These are phyloP conservation scores for Seira ritae DNA, from an alignment of 2,888 invertebrate species.

Conservation along the genomic window DNA sequence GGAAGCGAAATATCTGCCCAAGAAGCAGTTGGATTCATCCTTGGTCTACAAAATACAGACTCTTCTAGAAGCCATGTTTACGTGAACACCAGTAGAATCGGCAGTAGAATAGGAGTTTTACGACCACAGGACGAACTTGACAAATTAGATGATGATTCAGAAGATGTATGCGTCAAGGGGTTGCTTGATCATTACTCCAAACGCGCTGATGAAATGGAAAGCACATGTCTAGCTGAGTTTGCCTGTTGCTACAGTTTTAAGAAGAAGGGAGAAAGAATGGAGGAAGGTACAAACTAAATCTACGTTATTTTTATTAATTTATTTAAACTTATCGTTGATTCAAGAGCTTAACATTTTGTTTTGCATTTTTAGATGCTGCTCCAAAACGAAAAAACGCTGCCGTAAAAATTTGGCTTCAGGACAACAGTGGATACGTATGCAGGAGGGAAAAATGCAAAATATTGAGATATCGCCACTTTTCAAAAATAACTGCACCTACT, in stretches of 20 bases:
- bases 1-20: slow-evolving; percentile 71
- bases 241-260: slow-evolving; percentile 18
- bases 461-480: slow-evolving; percentile 55
- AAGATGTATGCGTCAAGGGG: slow-evolving; percentile 47
- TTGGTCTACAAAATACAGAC: slow-evolving; percentile 59
- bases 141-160: neutral
- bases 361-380: too few relatives aligned
- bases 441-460: slow-evolving; percentile 19
- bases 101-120: neutral
- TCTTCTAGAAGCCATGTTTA: slow-evolving; percentile 43
- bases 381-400: too few relatives aligned
- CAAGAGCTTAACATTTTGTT: too few relatives aligned
- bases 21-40: slow-evolving; percentile 71
- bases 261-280: too few relatives aligned
- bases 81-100: slow-evolving; percentile 38
- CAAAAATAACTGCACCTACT: slow-evolving; percentile 47
- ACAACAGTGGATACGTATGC: neutral
- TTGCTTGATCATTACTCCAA: slow-evolving; percentile 73
- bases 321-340: too few relatives aligned
- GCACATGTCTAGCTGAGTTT: slow-evolving; percentile 74
- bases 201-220: slow-evolving; percentile 71
- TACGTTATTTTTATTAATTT: too few relatives aligned
- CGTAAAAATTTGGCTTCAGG: too few relatives aligned
- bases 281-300: too few relatives aligned
- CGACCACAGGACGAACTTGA: neutral